A percentile compares a stretch with the other conserved stretches of the same genome.
These are phyloP conservation scores for Drosophila merina DNA, from an alignment of 2,888 invertebrate species.

Conservation along the genomic window DNA sequence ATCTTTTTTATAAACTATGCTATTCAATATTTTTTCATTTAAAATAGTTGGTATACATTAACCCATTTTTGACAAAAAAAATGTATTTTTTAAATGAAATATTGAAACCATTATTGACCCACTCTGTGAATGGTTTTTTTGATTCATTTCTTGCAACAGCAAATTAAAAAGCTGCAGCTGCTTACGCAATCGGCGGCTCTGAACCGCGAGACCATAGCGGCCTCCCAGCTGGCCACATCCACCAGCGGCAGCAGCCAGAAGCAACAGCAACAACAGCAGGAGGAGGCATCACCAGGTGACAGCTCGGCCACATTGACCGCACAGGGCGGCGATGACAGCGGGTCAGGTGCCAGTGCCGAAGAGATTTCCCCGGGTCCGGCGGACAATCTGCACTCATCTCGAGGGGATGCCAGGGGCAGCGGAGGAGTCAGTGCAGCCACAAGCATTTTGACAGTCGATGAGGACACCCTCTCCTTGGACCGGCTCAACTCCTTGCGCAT, in stretches of 20 bases:
- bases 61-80: too few relatives aligned
- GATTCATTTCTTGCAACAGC: constrained; percentile 67
- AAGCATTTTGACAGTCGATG: constrained; percentile 80
- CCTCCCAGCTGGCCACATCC: constrained; percentile 84
- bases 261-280: constrained; percentile 66
- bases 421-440: constrained; percentile 49
- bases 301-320: constrained; percentile 71
- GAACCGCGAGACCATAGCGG: constrained; percentile 84
- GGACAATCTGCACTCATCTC: constrained; percentile 56
- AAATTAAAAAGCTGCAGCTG: constrained; percentile 84
- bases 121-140: background rate
- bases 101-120: constrained; percentile 16
- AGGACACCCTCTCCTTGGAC: constrained; percentile 83
- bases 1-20: too few relatives aligned
- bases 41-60: too few relatives aligned
- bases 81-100: background rate
- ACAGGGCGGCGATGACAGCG: constrained; percentile 51
- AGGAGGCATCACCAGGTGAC: constrained; percentile 53
- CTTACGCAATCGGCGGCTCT: constrained; percentile 84
- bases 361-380: constrained; percentile 65
- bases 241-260: constrained; percentile 73
- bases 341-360: constrained; percentile 47
- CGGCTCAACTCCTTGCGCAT: constrained; percentile 83
- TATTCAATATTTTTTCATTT: too few relatives aligned
- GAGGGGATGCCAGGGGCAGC: constrained; percentile 16